These are phyloP conservation scores for Cyphomyrus discorhynchus DNA, from an alignment of 2,113 vertebrate genomes.

Conservation along the genomic window DNA sequence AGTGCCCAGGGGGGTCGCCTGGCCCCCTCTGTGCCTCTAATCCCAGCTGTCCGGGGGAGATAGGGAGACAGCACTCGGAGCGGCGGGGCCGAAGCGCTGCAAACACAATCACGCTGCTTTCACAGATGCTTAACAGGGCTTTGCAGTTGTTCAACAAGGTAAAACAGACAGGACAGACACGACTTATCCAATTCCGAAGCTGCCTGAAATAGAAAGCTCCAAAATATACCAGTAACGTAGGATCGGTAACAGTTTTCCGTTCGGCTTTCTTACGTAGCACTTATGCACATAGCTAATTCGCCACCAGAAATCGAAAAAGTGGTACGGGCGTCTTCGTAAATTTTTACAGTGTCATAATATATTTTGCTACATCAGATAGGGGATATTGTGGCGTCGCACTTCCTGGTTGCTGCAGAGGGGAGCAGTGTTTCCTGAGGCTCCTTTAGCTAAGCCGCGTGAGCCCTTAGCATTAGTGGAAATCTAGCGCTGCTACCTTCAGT, in stretches of 20 bases:
- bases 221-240: constrained; percentile 45
- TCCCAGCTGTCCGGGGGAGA: constrained; percentile 28
- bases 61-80: constrained; percentile 13
- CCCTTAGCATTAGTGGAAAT: constrained; percentile 1
- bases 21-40: constrained; percentile 21
- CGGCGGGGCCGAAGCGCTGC: constrained; percentile 13
- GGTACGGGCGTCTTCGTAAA: constrained; percentile 16
- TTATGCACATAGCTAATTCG: constrained; percentile 40
- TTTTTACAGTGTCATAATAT: constrained; percentile 30
- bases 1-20: constrained; percentile 15
- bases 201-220: constrained; percentile 34
- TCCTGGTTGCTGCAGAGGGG: neutral
- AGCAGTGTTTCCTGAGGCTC: neutral
- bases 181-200: constrained; percentile 36
- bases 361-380: constrained; percentile 34
- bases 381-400: constrained; percentile 5
- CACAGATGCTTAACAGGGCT: neutral
- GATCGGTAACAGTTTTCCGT: constrained; percentile 38
- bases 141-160: constrained; percentile 36
- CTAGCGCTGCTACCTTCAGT: neutral
- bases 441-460: neutral
- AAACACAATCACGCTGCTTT: constrained; percentile 13
- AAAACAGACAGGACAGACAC: constrained; percentile 46
- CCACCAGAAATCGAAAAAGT: neutral
- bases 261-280: constrained; percentile 35